phyloP scores from a whole-genome alignment of 2,797 vertebrate genomes.

The Danio tinwini region DNA sequence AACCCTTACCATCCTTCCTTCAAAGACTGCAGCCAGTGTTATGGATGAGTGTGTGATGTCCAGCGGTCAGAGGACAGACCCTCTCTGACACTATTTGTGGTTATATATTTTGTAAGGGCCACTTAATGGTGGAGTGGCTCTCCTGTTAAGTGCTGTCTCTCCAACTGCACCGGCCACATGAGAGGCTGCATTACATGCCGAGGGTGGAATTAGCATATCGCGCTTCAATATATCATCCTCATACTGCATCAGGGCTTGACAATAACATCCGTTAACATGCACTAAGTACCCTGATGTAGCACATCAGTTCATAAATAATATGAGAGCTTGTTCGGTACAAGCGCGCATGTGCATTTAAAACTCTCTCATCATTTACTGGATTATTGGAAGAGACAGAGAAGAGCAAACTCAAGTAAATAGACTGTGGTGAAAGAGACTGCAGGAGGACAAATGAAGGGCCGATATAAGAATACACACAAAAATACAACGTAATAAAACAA shows the following conservation, averaged over 20 bases:
- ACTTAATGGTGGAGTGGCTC: constrained; percentile 88
- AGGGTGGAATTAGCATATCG: constrained; percentile 90
- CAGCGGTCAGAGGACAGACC: constrained; percentile 66
- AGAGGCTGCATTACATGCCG: constrained; percentile 85
- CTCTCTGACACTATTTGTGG: constrained; percentile 78
- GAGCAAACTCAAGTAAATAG: constrained; percentile 29
- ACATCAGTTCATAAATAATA: constrained; percentile 99
- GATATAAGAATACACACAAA: constrained; percentile 4
- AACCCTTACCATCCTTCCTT: constrained; percentile 1
- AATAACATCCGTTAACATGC: constrained; percentile 99
- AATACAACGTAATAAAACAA: constrained; percentile 5
- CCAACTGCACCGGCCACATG: constrained; percentile 80
- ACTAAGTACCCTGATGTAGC: constrained; percentile 99
- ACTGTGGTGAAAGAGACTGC: neutral
- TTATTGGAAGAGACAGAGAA: constrained; percentile 91
- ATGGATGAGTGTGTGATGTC: constrained; percentile 69
- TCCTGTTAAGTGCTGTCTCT: constrained; percentile 89
- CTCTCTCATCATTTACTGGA: constrained; percentile 99
- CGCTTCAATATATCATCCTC: constrained; percentile 97
- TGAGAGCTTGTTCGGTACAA: constrained; percentile 90
- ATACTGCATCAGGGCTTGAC: constrained; percentile 92
- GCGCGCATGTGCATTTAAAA: constrained; percentile 95
- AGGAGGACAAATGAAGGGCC: neutral
- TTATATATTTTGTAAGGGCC: constrained; percentile 83
- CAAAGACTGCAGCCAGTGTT: constrained; percentile 66